A percentile compares a stretch with the other conserved stretches of the same genome.
phyloP scores from a whole-genome alignment of 2,888 invertebrate genomes.

The Drosophila percnosoma region DNA sequence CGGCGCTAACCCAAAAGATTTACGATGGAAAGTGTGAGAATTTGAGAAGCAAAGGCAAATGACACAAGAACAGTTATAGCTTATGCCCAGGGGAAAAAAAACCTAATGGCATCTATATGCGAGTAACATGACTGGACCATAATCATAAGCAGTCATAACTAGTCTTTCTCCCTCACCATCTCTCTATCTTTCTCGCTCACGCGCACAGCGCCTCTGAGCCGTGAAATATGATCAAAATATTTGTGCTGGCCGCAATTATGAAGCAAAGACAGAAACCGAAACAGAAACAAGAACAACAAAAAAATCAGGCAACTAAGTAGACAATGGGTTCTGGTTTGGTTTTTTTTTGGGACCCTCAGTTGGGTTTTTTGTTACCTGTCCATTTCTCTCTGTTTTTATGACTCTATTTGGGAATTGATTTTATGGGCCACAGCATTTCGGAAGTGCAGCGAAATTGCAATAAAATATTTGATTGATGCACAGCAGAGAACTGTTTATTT shows the following conservation, averaged over 20 bases:
- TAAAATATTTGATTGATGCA: slow-evolving; percentile 62
- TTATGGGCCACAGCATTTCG: slow-evolving; percentile 58
- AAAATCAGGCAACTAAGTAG: slow-evolving; percentile 32
- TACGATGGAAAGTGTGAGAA: slow-evolving; percentile 81
- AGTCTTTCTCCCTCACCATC: slow-evolving; percentile 1
- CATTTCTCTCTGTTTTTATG: slow-evolving; percentile 55
- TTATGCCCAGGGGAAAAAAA: slow-evolving; percentile 16
- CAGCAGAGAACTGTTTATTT: slow-evolving; percentile 14
- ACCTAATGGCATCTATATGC: slow-evolving; percentile 24
- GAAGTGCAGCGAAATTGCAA: slow-evolving; percentile 66
- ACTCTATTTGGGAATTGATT: slow-evolving; percentile 72
- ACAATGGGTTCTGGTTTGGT: slow-evolving; percentile 29
- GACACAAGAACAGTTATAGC: slow-evolving; percentile 73
- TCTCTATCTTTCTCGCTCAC: background rate
- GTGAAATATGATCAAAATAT: slow-evolving; percentile 81
- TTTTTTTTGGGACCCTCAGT: slow-evolving; percentile 46
- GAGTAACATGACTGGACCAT: slow-evolving; percentile 56
- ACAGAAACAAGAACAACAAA: slow-evolving; percentile 19
- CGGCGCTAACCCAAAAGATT: slow-evolving; percentile 67
- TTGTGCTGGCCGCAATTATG: slow-evolving; percentile 70
- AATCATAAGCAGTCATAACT: slow-evolving; percentile 51
- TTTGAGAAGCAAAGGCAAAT: slow-evolving; percentile 58
- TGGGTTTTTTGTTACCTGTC: slow-evolving; percentile 71
- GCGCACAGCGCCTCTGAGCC: slow-evolving; percentile 54
- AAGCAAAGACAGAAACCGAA: slow-evolving; percentile 31